These are phyloP conservation scores for Pollicipes pollicipes DNA, from an alignment of 1,140 invertebrate genomes.

Conservation along the genomic window DNA sequence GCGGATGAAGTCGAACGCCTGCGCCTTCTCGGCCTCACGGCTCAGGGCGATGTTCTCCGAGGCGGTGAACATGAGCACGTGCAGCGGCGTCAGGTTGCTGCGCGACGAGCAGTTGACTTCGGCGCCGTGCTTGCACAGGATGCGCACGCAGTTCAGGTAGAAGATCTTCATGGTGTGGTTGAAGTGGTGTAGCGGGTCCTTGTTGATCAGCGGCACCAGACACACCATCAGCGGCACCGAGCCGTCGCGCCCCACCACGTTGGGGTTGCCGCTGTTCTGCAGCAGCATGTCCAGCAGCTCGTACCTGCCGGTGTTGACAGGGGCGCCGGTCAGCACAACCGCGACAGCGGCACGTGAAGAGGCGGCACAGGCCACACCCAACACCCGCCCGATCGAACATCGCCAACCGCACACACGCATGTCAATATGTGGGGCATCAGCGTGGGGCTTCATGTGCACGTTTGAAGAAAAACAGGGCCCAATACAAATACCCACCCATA, in stretches of 20 bases:
- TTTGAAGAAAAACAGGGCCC: too few relatives aligned
- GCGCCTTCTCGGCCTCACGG: conserved; percentile 36
- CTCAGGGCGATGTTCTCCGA: conserved; percentile 51
- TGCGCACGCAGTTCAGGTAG: conserved; percentile 50
- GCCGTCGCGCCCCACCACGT: conserved; percentile 48
- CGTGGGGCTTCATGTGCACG: too few relatives aligned
- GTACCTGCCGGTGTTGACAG: conserved; percentile 26
- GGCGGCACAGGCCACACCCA: too few relatives aligned
- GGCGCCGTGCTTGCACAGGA: conserved; percentile 45
- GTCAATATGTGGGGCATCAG: too few relatives aligned
- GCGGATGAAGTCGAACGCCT: conserved; percentile 28
- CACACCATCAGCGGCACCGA: conserved; percentile 53
- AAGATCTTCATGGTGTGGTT: conserved; percentile 57
- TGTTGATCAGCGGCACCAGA: conserved; percentile 51
- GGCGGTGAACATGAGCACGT: conserved; percentile 51
- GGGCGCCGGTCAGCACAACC: too few relatives aligned
- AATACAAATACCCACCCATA: too few relatives aligned
- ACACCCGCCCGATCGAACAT: too few relatives aligned
- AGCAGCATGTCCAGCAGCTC: conserved; percentile 50
- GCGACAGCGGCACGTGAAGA: too few relatives aligned
- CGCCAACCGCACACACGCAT: too few relatives aligned
- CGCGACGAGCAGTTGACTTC: conserved; percentile 52
- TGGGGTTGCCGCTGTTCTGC: conserved; percentile 44
- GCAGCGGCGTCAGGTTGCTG: conserved; percentile 46
- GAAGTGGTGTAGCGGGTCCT: conserved; percentile 51